A percentile compares a stretch with the other conserved stretches of the same genome.
phyloP scores from a whole-genome alignment of 2,888 invertebrate genomes.

The Metopia argyrocephala region DNA sequence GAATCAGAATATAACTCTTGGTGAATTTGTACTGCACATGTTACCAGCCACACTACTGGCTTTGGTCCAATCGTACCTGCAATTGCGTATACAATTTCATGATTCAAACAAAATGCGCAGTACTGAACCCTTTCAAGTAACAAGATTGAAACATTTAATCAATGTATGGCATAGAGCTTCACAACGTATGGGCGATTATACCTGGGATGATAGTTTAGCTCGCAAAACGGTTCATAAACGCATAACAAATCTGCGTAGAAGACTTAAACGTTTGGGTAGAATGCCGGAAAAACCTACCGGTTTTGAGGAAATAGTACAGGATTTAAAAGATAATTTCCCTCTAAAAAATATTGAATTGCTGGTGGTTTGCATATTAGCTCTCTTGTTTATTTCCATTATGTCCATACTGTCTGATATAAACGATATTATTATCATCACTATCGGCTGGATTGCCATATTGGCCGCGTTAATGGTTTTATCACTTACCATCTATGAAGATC shows the following conservation, averaged over 20 bases:
- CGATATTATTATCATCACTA: conserved; percentile 31
- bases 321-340: conserved; percentile 49
- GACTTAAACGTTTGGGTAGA: conserved; percentile 57
- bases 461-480: conserved; percentile 59
- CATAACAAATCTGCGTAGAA: conserved; percentile 58
- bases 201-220: conserved; percentile 64
- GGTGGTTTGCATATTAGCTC: conserved; percentile 30
- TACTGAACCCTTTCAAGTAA: conserved; percentile 55
- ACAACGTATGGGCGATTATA: conserved; percentile 58
- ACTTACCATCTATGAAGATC: conserved; percentile 56
- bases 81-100: conserved; percentile 59
- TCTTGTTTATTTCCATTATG: conserved; percentile 40
- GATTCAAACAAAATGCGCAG: conserved; percentile 61
- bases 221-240: conserved; percentile 57
- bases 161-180: conserved; percentile 61
- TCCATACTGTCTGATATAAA: conserved; percentile 37
- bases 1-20: neutral
- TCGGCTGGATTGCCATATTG: conserved; percentile 64
- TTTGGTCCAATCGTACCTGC: conserved; percentile 56
- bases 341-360: conserved; percentile 51
- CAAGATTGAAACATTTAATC: conserved; percentile 62
- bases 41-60: conserved; percentile 60
- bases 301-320: conserved; percentile 52
- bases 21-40: conserved; percentile 54
- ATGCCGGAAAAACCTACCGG: conserved; percentile 67